phyloP scores from a whole-genome alignment of 1,140 invertebrate genomes.

The Cataglyphis hispanica region DNA sequence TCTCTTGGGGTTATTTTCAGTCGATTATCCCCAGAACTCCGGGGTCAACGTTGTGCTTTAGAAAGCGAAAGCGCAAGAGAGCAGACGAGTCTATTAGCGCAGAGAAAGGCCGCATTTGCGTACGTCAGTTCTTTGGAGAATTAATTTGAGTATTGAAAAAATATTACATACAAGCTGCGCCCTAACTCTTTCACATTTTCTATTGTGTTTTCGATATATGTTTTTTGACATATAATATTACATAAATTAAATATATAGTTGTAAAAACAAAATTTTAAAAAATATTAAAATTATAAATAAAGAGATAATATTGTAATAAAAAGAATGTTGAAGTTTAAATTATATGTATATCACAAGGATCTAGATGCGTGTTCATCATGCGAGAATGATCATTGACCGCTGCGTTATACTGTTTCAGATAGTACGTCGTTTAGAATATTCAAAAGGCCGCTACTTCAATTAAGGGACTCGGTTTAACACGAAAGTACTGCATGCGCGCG shows the following conservation, averaged over 20 bases:
- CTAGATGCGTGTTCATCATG: slow-evolving; percentile 32
- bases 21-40: slow-evolving; percentile 84
- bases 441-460: slow-evolving; percentile 55
- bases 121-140: slow-evolving; percentile 31
- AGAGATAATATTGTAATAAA: neutral
- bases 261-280: neutral
- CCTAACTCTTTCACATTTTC: neutral
- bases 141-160: slow-evolving; percentile 40
- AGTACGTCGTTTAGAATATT: slow-evolving; percentile 38
- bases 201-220: neutral
- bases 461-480: slow-evolving; percentile 57
- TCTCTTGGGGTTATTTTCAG: slow-evolving; percentile 86
- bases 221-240: neutral
- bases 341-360: neutral
- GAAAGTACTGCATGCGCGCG: slow-evolving; percentile 51
- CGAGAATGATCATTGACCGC: slow-evolving; percentile 9
- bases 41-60: slow-evolving; percentile 78
- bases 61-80: slow-evolving; percentile 67
- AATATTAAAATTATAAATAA: neutral
- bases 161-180: neutral
- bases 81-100: slow-evolving; percentile 80
- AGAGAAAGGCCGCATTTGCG: slow-evolving; percentile 47
- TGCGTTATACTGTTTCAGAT: slow-evolving; percentile 30
- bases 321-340: neutral
- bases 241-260: slow-evolving; percentile 1